Evolutionary conservation across 2,113 vertebrate genomes (phyloP), one percentile per base, ranked within the genome.

Genomic region (Microtus oregoni): DNA sequence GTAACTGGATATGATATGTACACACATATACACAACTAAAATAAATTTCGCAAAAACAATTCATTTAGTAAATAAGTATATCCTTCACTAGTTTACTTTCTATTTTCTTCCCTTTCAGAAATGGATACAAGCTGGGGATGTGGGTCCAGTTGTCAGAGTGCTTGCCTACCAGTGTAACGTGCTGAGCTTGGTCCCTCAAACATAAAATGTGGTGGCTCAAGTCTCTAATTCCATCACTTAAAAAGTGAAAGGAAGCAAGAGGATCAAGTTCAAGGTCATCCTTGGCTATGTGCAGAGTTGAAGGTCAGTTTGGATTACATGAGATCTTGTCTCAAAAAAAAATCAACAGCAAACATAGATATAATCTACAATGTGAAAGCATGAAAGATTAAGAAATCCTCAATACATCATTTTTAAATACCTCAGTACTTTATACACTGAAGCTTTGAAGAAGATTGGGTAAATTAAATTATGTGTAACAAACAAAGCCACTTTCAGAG

Each of bases 11-110:
- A 75, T 10, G 63, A 81, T 22, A 73, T 12, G 30, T 10, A 68
- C 20, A 86, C 10, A 68, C 5, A 50, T 32, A 50, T 52, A 81
- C 17, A 52, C 79, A 82, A 61, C 15, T 70, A 76, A 86, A 19
- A 55, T 9, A 72, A 92, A 24, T 89, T 89, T 86, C 44, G 86
- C n/a, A 50, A 94, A 87, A 87, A 19, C 44, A 92, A 70, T 83
- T 89, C 19, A 41, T 41, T 70, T 19, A 73, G 28, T n/a, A 81
- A 72, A 20, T 52, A 91, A 77, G 24, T 61, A 94, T 28, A 89
- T 10, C 35, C 30, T 86, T 75, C 63, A 65, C 44, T 73, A 75
- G 79, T 92, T 94, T 77, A 30, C 22, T 89, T 92, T 83, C 52
- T 61, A 52, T 52, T 94, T 89, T 85, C 89, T 63, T 92, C 63